Percentiles rank a stretch among this genome's conserved stretches.
Conservation (phyloP, 2,888 invertebrate species). For the Aethes cnicana region DNA sequence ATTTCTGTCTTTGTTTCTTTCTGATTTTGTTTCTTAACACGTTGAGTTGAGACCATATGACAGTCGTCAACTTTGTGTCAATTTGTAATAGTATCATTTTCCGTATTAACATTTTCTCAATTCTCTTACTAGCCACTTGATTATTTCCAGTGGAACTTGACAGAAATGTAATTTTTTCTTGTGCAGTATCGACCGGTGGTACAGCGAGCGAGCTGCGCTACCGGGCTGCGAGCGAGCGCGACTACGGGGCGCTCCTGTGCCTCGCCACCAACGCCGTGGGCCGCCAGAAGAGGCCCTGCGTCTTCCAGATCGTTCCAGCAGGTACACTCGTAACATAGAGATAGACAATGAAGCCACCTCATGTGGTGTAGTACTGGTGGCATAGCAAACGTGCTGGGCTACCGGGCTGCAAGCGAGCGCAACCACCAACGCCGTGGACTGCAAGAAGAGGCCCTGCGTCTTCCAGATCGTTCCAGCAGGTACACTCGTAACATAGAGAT, state of each 20-base stretch:
- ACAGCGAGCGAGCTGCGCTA: constrained; percentile 90
- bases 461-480: constrained; percentile 94
- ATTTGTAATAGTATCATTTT: too few relatives aligned
- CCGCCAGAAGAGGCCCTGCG: constrained; percentile 90
- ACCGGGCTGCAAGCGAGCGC: constrained; percentile 91
- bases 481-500: constrained; percentile 43
- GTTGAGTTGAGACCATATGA: too few relatives aligned
- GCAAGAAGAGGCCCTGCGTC: constrained; percentile 91
- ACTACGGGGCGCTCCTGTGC: constrained; percentile 93
- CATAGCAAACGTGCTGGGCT: constrained; percentile 89
- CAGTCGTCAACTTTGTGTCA: too few relatives aligned
- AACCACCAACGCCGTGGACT: constrained; percentile 91
- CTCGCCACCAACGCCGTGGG: constrained; percentile 92
- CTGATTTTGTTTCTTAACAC: too few relatives aligned
- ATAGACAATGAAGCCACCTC: too few relatives aligned
- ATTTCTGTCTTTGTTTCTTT: too few relatives aligned
- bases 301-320: constrained; percentile 93
- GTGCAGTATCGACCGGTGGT: constrained; percentile 64
- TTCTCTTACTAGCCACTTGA: too few relatives aligned
- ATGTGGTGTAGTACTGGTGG: too few relatives aligned
- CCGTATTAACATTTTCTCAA: too few relatives aligned
- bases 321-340: constrained; percentile 65
- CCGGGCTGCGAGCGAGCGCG: constrained; percentile 91
- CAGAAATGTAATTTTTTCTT: background rate
- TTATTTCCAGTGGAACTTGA: background rate